phyloP scores from a whole-genome alignment of 1,140 invertebrate species.

The Heliconius eleuchia region DNA sequence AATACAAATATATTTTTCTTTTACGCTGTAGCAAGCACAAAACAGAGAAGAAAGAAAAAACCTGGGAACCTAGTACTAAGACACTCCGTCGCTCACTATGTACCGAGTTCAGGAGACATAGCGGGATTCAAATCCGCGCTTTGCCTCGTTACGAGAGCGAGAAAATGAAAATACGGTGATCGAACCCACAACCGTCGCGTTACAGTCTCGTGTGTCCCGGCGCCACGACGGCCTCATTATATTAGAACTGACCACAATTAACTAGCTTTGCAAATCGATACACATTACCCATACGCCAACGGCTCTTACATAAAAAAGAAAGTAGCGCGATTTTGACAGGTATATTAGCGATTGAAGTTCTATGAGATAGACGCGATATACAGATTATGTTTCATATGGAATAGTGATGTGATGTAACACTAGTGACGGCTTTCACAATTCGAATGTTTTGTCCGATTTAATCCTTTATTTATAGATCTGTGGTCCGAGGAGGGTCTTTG shows the following conservation, averaged over 20 bases:
- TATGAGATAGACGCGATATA: conserved; percentile 18
- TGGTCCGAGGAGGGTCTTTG: neutral
- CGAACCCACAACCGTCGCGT: no score
- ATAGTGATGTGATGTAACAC: conserved; percentile 7
- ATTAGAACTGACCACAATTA: neutral
- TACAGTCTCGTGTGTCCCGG: no score
- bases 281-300: neutral
- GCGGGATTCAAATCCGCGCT: no score
- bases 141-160: no score
- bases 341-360: conserved; percentile 26
- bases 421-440: neutral
- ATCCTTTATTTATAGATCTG: conserved; percentile 5
- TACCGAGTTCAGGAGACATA: no score
- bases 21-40: no score
- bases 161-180: no score
- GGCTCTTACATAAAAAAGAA: conserved; percentile 24
- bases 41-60: no score
- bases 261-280: conserved; percentile 5
- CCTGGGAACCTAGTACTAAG: no score
- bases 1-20: no score
- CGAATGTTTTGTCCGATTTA: neutral
- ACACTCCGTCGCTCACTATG: no score
- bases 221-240: neutral
- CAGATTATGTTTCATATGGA: conserved; percentile 18
- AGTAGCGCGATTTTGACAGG: conserved; percentile 25